A percentile compares a stretch with the other conserved stretches of the same genome.
Conservation (phyloP, 2,888 invertebrate species). For the Thecophora atra region DNA sequence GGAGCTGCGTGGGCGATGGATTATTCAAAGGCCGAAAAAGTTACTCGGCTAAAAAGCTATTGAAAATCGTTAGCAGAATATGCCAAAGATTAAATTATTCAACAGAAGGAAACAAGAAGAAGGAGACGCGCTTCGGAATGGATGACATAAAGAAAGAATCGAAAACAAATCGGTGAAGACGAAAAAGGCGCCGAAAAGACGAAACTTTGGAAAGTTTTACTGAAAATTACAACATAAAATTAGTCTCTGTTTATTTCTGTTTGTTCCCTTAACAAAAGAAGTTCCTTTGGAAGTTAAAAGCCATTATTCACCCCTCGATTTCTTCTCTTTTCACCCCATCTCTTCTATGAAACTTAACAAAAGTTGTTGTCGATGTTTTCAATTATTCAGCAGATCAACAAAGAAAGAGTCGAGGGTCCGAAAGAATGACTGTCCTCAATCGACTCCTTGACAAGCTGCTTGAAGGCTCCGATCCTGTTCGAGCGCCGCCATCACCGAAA, state of each 20-base stretch:
- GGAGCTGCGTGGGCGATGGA: constrained; percentile 27
- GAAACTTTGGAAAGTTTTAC: background rate
- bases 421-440: background rate
- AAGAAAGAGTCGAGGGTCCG: background rate
- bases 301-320: background rate
- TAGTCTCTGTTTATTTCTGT: too few relatives aligned
- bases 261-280: background rate
- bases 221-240: background rate
- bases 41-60: background rate
- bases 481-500: background rate
- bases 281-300: background rate
- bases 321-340: too few relatives aligned
- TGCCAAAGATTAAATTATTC: constrained; percentile 26
- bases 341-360: too few relatives aligned
- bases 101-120: constrained; percentile 29
- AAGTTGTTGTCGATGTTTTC: background rate
- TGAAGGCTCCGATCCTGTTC: constrained; percentile 24
- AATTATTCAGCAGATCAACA: constrained; percentile 10
- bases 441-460: background rate
- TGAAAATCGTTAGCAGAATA: background rate
- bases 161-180: too few relatives aligned
- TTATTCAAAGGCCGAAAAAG: background rate
- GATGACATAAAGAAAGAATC: too few relatives aligned
- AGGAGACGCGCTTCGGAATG: too few relatives aligned
- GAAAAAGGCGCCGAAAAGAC: background rate